Percentiles rank a stretch among this genome's conserved stretches.
These are phyloP conservation scores for Periophthalmus modestus DNA, from an alignment of 2,113 vertebrate species.

Conservation along the genomic window DNA sequence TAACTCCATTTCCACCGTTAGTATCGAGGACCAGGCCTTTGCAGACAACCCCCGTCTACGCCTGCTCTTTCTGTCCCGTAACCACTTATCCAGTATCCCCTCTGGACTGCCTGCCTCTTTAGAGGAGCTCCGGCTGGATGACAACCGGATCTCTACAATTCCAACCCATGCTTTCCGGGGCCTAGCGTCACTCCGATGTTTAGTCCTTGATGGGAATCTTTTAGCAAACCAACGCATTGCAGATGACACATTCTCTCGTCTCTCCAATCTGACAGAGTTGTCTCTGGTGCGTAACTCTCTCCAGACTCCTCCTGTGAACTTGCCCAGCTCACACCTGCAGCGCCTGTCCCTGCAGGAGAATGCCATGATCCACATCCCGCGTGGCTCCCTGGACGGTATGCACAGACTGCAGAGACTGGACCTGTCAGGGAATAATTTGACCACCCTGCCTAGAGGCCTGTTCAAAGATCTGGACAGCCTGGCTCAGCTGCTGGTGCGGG, in stretches of 20 bases:
- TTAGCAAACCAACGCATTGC: slow-evolving; percentile 94
- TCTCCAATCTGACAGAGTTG: slow-evolving; percentile 90
- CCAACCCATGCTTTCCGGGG: slow-evolving; percentile 91
- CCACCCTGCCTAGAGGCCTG: slow-evolving; percentile 86
- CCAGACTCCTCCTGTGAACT: slow-evolving; percentile 86
- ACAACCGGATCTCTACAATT: slow-evolving; percentile 95
- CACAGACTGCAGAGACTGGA: slow-evolving; percentile 84
- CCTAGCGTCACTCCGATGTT: slow-evolving; percentile 82
- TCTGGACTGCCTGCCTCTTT: slow-evolving; percentile 87
- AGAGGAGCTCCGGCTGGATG: slow-evolving; percentile 91
- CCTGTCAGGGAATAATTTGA: slow-evolving; percentile 93
- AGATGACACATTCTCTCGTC: slow-evolving; percentile 91
- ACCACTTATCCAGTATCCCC: slow-evolving; percentile 94
- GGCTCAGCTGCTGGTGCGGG: slow-evolving; percentile 85
- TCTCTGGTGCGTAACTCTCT: slow-evolving; percentile 91
- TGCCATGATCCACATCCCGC: slow-evolving; percentile 88
- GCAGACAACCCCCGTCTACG: slow-evolving; percentile 84
- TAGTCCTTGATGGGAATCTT: slow-evolving; percentile 94
- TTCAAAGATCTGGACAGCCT: slow-evolving; percentile 89
- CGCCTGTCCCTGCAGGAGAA: slow-evolving; percentile 92
- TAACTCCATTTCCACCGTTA: slow-evolving; percentile 93
- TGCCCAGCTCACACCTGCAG: slow-evolving; percentile 85
- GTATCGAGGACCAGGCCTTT: slow-evolving; percentile 94
- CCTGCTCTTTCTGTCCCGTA: slow-evolving; percentile 90
- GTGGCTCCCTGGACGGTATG: slow-evolving; percentile 86